Percentiles rank a stretch among this genome's conserved stretches.
phyloP scores from a whole-genome alignment of 2,797 vertebrate genomes.

The Crypturellus tataupa region DNA sequence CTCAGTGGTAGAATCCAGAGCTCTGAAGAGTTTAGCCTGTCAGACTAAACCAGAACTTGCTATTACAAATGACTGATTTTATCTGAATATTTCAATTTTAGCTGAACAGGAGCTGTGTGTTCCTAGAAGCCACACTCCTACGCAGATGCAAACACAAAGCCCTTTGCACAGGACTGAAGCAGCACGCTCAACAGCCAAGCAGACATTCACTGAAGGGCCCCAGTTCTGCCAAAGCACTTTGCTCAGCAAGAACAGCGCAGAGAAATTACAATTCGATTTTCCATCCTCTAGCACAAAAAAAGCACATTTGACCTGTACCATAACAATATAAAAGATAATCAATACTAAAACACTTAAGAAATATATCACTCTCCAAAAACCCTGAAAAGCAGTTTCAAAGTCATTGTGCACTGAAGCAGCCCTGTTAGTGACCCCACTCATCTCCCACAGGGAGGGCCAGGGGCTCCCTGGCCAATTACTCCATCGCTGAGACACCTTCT shows the following conservation, averaged over 20 bases:
- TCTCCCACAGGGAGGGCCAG: neutral
- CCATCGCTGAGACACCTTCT: neutral
- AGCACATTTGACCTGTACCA: neutral
- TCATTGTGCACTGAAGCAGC: neutral
- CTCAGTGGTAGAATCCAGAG: neutral
- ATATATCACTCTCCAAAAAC: neutral
- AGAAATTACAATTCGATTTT: neutral
- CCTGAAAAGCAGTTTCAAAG: accelerated
- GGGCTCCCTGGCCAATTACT: neutral
- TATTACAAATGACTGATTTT: neutral
- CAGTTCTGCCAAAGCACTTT: neutral
- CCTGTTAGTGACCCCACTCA: neutral
- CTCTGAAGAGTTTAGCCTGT: neutral
- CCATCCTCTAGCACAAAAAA: neutral
- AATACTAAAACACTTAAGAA: neutral
- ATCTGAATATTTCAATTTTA: neutral
- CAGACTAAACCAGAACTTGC: neutral
- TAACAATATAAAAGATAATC: neutral
- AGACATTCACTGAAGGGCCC: neutral
- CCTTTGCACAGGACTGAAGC: neutral
- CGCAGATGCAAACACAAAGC: neutral
- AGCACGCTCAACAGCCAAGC: neutral
- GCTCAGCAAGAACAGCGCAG: neutral
- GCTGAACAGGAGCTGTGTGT: neutral
- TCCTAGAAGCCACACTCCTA: neutral